Evolutionary conservation across 2,113 vertebrate species (phyloP).

Genomic region (human (Homo sapiens)): GRCh38 chr14:28876501-28877000

Average conservation of each 20-base stretch:
- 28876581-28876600: conserved; percentile 89
- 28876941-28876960: conserved; percentile 72
- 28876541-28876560: conserved; percentile 89
- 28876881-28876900: conserved; percentile 84
- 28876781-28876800: conserved; percentile 96
- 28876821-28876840: conserved; percentile 90
- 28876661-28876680: conserved; percentile 93
- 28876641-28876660: conserved; percentile 93
- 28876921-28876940: conserved; percentile 64
- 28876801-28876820: conserved; percentile 91
- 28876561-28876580: conserved; percentile 88
- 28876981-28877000: conserved; percentile 58
- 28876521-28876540: conserved; percentile 89
- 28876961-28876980: conserved; percentile 64
- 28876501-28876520: conserved; percentile 90
- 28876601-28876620: conserved; percentile 92
- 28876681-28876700: conserved; percentile 93
- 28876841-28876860: conserved; percentile 87
- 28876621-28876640: conserved; percentile 94
- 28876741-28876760: conserved; percentile 91
- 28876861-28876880: conserved; percentile 85
- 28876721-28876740: conserved; percentile 89
- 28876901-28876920: conserved; percentile 79
- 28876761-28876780: conserved; percentile 95
- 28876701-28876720: conserved; percentile 91